Base-by-base conservation (phyloP, 2,888 invertebrate genomes). In the Graphium colonna region DNA sequence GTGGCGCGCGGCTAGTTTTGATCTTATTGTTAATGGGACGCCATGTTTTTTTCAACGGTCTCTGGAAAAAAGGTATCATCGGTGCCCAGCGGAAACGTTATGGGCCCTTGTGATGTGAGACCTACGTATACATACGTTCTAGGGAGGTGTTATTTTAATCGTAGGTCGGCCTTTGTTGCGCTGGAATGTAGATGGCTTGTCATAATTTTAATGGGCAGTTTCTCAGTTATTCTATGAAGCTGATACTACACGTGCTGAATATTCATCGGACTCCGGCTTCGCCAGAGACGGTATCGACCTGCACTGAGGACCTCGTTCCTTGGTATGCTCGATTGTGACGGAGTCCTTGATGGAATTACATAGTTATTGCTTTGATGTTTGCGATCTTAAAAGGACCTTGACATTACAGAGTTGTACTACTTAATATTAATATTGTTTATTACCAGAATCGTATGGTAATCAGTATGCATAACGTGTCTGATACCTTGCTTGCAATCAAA, bases 141-240 rank as follows among this genome's bases (percentile, higher is more conserved):
- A 79, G 83, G 87, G 87, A 82, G 89, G 88, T 87, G 87, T 88
- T 88, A 87, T 87, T 87, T 87, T 86, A 84, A 88, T 88, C 86
- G 87, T 78, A 84, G 82, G 77, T 75, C 77, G 77, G 77, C 81
- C 78, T 86, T 88, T 88, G 87, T 88, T 87, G 82, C 78, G 75
- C 74, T 82, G 85, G 87, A 88, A 89, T 88, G 84, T 89, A 81
- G 87, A 85, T 84, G 81, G 84, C 79, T 81, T 84, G 87, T 89
- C 87, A 86, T 88, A 87, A 78, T 79, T 85, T 84, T 87, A 89
- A 87, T 84, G 82, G 87, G 73, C 75, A 80, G 82, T 79, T 79
- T 84, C 81, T 83, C 79, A 77, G 77, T 63, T 75, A 72, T 71
- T 76, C 67, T 74, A 71, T 75, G 71, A 72, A 71, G 69, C 70